Base-by-base conservation (phyloP, 2,797 vertebrate species). In the Coccyzus lansbergi region DNA sequence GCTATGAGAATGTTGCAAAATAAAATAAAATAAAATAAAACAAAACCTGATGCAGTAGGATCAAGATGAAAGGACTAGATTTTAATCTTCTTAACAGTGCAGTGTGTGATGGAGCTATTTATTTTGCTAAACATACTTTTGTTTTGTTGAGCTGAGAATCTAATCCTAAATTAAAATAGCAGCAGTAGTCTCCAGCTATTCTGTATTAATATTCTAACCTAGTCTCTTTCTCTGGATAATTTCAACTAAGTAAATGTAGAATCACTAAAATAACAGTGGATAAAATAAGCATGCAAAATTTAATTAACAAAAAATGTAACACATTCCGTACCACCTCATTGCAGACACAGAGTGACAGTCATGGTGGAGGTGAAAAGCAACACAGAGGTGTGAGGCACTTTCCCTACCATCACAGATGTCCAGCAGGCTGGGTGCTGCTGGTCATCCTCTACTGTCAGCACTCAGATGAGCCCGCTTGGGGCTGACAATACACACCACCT, bases 381-480 rank as follows among this genome's bases (percentile, higher is more conserved):
- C 1, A 1, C 36, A 40, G 12, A 52, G 29, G 21, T 22, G 9
- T 4, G 0, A 79, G 18, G 15, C 29, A 15, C 44, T 63, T 69
- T 63, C 25, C 36, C n/a, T 53, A 63, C 29, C 19, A 13, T 28
- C 44, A 42, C 1, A 1, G 9, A 12, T 25, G 3, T 22, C 33
- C 2, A 0, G 24, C 51, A 21, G 4, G 19, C 36, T 40, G 10
- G 7, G 19, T 7, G 7, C 44, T 48, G 7, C 62, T 18, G 9
- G 12, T 68, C 8, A 25, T 70, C 3, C 15, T 58, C 38, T 81
- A 26, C 58, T 80, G 7, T 33, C 3, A 0, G 26, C 22, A 52
- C 34, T 17, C 5, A 1, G 49, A 56, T 0, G 2, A 68, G 67
- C 79, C 49, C 11, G 0, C 0, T 25, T 13, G 56, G 36, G 38